Evolutionary conservation across 2,113 vertebrate genomes (phyloP), one percentile per base, ranked within the genome.

Genomic region (Rhabdomys dilectus): DNA sequence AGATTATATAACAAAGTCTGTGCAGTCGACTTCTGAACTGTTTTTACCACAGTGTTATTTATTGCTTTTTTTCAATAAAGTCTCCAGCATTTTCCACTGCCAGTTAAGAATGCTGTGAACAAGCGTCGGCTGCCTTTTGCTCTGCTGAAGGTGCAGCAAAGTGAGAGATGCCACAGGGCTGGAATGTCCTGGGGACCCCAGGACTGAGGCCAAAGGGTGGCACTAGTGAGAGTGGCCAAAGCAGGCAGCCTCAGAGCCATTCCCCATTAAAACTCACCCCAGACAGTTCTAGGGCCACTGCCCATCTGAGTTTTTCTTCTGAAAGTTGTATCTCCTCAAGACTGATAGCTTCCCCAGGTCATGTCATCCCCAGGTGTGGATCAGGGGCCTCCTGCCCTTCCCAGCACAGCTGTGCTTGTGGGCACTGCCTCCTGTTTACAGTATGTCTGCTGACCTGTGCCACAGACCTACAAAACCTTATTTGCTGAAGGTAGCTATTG

Each of bases 11-110:
- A 99, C 99, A 99, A 98, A 99, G 99, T 98, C 99, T 99, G 99
- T 99, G 99, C 99, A 99, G 99, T 99, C 99, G 98, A 99, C 99
- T 99, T 99, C 99, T 99, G 99, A 99, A 99, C 99, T 99, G 99
- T 99, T 99, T 99, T 99, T 99, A 99, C 99, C 99, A 99, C 99
- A 99, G 99, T 99, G 99, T 99, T 99, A 99, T 99, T 99, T 99
- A 99, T 99, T 99, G 99, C 99, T 99, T 99, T 99, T 78, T 99
- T 99, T 99, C 99, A 99, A 99, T 99, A 99, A 99, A 99, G 99
- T 99, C 98, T 99, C 99, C 99, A 99, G 99, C 99, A 98, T 99
- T 99, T 99, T 99, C 98, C 99, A 99, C 99, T 99, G 99, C 99
- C 99, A 99, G 97, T 99, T 98, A 98, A 98, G 98, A 91, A 76